Evolutionary conservation across 1,140 invertebrate genomes (phyloP).

Genomic region (Tetragnatha versicolor): DNA sequence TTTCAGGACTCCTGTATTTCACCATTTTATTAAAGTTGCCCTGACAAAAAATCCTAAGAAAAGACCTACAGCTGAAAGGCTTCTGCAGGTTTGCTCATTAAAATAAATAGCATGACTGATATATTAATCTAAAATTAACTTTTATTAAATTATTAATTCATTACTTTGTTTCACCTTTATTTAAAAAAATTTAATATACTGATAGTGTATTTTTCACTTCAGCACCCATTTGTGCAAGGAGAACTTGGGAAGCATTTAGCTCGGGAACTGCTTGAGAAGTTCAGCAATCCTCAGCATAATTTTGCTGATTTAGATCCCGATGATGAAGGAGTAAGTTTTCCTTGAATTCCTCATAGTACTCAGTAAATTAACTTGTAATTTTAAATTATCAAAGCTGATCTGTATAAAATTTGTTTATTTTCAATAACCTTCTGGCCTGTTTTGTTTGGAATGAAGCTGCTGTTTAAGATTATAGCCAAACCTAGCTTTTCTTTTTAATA

Average conservation of each 20-base stretch:
- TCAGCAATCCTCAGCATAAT: constrained; percentile 86
- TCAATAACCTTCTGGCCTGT: no score
- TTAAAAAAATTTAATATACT: no score
- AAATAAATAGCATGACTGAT: background rate
- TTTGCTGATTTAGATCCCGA: constrained; percentile 81
- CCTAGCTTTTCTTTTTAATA: no score
- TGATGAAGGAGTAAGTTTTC: constrained; percentile 79
- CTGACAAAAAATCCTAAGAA: constrained; percentile 99
- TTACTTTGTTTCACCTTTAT: no score
- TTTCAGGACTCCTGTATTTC: constrained; percentile 85
- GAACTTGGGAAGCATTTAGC: constrained; percentile 88
- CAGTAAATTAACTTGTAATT: no score
- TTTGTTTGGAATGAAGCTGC: no score
- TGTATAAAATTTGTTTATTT: no score
- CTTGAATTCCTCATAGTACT: no score
- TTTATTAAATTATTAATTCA: no score
- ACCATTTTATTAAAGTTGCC: constrained; percentile 95
- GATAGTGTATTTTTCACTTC: constrained; percentile 57
- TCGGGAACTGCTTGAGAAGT: constrained; percentile 94
- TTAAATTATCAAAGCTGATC: no score
- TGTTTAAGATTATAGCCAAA: no score
- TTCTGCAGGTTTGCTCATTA: constrained; percentile 67
- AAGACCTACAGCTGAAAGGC: constrained; percentile 92
- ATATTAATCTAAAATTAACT: background rate
- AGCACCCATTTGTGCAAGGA: constrained; percentile 91